These are phyloP conservation scores for Habrosyne pyritoides DNA, from an alignment of 2,888 invertebrate genomes.

Conservation along the genomic window DNA sequence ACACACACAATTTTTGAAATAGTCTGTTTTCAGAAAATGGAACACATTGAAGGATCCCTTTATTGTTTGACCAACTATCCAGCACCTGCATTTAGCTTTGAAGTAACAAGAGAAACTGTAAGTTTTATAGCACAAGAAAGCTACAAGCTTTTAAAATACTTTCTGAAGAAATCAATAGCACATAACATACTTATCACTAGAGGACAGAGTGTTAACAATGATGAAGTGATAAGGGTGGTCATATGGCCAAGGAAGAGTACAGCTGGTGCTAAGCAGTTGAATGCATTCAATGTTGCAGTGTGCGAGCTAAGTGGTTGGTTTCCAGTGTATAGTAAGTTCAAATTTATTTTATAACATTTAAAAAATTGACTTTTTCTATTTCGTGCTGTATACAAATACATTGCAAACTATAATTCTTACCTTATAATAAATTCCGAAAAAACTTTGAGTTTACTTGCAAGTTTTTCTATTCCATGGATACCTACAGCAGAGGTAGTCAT, in stretches of 20 bases:
- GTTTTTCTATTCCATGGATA: no score
- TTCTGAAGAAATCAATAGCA: slow-evolving; percentile 86
- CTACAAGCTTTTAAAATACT: slow-evolving; percentile 79
- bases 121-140: slow-evolving; percentile 58
- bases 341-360: no score
- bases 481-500: no score
- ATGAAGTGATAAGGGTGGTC: slow-evolving; percentile 80
- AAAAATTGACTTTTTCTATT: no score
- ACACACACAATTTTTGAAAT: no score
- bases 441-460: no score
- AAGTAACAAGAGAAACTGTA: slow-evolving; percentile 65
- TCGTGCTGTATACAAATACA: neutral
- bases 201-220: slow-evolving; percentile 56
- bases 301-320: slow-evolving; percentile 91
- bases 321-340: slow-evolving; percentile 85
- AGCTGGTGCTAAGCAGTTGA: slow-evolving; percentile 81
- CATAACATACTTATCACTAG: slow-evolving; percentile 90
- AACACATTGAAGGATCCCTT: slow-evolving; percentile 77
- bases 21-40: slow-evolving; percentile 83
- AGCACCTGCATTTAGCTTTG: slow-evolving; percentile 88
- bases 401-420: neutral
- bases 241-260: slow-evolving; percentile 86
- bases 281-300: slow-evolving; percentile 87
- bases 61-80: slow-evolving; percentile 82
- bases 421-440: no score